These are phyloP conservation scores for Zaprionus ghesquierei DNA, from an alignment of 1,140 invertebrate genomes.

Conservation along the genomic window DNA sequence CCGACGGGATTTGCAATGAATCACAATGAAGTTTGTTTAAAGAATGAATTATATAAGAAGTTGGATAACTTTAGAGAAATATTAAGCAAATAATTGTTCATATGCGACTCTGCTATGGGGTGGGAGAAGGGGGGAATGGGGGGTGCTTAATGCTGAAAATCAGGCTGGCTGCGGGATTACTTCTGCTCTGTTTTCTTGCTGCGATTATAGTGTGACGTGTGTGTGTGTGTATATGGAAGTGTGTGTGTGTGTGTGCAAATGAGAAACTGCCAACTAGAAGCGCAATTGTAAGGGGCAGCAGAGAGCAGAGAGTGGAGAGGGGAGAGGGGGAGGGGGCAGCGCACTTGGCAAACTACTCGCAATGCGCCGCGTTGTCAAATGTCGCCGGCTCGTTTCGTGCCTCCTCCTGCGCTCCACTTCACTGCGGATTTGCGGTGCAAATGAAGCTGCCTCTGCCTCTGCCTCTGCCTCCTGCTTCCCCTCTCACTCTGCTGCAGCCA, in stretches of 20 bases:
- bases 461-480: not conserved
- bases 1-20: not conserved
- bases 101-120: not conserved
- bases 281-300: not conserved
- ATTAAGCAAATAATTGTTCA: too few species aligned
- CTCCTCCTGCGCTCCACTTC: conserved; percentile 25
- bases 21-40: not conserved
- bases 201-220: not conserved
- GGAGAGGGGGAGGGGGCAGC: not conserved
- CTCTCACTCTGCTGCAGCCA: not conserved
- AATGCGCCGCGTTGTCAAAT: conserved; percentile 27
- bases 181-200: not conserved
- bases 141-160: not conserved
- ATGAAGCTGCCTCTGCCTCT: conserved; percentile 23
- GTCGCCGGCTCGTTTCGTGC: not conserved
- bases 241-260: conserved; percentile 16
- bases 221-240: not conserved
- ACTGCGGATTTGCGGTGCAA: conserved; percentile 46
- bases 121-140: not conserved
- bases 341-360: conserved; percentile 15
- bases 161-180: not conserved
- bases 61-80: too few species aligned
- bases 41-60: not conserved
- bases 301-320: not conserved
- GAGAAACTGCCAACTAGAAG: conserved; percentile 24